Evolutionary conservation across 2,797 vertebrate species (phyloP), one percentile per base, ranked within the genome.

Genomic region (Astyanax mexicanus): DNA sequence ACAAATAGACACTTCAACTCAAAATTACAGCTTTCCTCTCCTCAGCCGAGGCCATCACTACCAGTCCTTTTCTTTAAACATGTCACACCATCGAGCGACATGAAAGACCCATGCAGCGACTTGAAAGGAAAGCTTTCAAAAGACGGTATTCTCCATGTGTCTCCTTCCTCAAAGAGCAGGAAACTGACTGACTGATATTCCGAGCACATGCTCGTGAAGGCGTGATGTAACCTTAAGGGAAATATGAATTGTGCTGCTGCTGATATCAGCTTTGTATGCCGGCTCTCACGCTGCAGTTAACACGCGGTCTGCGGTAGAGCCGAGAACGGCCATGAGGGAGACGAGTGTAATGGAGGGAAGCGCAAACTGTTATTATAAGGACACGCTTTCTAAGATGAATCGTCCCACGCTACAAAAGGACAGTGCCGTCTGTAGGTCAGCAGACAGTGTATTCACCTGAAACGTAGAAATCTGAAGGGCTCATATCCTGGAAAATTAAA

Each of bases 171-270:
- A 47, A 54, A 57, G 38, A 11, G 29, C 17, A 29, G 42, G 37
- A 45, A 35, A n/a, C n/a, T n/a, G n/a, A 11, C n/a, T 40, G n/a
- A 75, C 51, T 80, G 2, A 77, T 82, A 84, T 80, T 84, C 77
- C 55, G 7, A 60, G 37, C 42, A 79, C 57, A 71, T 7, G 2
- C 61, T 27, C 13, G 3, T 21, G 23, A 40, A 37, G 45, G 37
- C 44, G 40, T 51, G 29, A 32, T 40, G 54, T 19, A 69, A 70
- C 45, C 67, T 70, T 71, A 61, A 21, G 45, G 38, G 23, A 51
- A 76, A 70, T 45, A 27, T 29, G 54, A 70, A 77, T 42, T 29
- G 49, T 5, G 7, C 45, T 3, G 7, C 45, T 3, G 27, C 57
- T 4, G 47, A 10, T 3, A 64, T 44, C 8, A 62, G 35, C 21